A percentile compares a stretch with the other conserved stretches of the same genome.
These are phyloP conservation scores for Anguilla obscura DNA, from an alignment of 2,797 vertebrate species.

Conservation along the genomic window DNA sequence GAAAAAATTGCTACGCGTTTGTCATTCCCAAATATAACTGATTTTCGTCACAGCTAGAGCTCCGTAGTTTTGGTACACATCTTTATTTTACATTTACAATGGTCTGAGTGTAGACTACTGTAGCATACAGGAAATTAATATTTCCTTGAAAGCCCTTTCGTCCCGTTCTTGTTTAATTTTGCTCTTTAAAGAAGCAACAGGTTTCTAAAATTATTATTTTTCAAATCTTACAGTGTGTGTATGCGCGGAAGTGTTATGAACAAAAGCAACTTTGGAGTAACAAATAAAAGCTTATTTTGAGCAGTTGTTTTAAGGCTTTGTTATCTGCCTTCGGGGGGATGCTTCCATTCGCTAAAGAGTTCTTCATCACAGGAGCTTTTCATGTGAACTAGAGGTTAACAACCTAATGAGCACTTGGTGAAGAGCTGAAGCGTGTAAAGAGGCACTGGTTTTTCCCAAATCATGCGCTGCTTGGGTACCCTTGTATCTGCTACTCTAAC, in stretches of 20 bases:
- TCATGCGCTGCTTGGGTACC: constrained; percentile 65
- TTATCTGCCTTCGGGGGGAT: constrained; percentile 75
- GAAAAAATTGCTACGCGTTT: not conserved
- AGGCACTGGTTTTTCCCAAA: constrained; percentile 63
- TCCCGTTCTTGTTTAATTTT: not conserved
- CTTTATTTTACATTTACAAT: not conserved
- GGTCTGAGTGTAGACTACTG: not conserved
- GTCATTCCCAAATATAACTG: not conserved
- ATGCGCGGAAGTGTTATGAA: constrained; percentile 47
- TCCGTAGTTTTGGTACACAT: not conserved
- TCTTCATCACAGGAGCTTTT: constrained; percentile 72
- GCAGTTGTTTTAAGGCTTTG: constrained; percentile 75
- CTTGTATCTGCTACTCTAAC: constrained; percentile 85
- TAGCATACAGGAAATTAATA: not conserved
- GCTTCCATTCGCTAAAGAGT: constrained; percentile 69
- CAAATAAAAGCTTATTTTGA: constrained; percentile 66
- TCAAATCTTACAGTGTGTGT: constrained; percentile 37
- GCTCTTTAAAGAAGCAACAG: constrained; percentile 6
- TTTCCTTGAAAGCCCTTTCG: not conserved
- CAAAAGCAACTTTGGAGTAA: constrained; percentile 65
- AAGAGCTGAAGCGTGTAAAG: constrained; percentile 87
- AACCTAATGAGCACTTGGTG: constrained; percentile 80
- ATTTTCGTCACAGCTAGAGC: not conserved
- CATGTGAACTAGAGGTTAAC: constrained; percentile 82
- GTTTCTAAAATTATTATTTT: constrained; percentile 13